phyloP scores from a whole-genome alignment of 2,888 invertebrate species.

The Synergus itoensis region DNA sequence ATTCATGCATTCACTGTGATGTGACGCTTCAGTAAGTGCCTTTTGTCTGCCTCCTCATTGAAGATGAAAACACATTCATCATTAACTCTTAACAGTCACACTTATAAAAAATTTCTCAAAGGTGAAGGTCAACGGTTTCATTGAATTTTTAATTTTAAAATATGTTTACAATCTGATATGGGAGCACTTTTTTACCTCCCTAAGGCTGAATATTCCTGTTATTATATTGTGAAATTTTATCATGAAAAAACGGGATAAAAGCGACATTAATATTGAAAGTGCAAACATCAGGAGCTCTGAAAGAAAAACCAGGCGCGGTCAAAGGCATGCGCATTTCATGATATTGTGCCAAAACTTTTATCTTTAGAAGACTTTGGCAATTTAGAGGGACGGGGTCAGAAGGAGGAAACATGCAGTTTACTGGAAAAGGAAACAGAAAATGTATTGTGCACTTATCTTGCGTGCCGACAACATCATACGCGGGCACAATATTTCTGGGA shows the following conservation, averaged over 20 bases:
- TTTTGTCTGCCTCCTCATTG: not conserved
- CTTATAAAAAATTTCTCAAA: not conserved
- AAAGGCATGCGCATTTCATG: constrained; percentile 24
- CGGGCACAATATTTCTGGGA: not conserved
- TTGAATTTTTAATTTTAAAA: too few relatives aligned
- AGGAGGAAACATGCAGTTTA: constrained; percentile 23
- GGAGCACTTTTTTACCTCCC: not conserved
- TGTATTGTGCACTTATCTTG: constrained; percentile 22
- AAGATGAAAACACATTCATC: not conserved
- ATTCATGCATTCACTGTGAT: not conserved
- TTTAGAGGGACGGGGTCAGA: constrained; percentile 2
- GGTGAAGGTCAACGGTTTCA: too few relatives aligned
- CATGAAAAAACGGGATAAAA: constrained; percentile 27
- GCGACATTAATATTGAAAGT: constrained; percentile 19
- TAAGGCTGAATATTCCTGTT: not conserved
- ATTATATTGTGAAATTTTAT: constrained; percentile 15
- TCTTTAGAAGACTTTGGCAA: constrained; percentile 39
- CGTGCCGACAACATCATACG: not conserved
- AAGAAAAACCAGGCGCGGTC: constrained; percentile 11
- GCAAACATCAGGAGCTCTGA: not conserved
- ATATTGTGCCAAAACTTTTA: constrained; percentile 41
- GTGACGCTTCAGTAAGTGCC: not conserved
- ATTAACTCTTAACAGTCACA: not conserved
- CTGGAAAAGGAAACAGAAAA: constrained; percentile 18
- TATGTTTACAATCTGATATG: too few relatives aligned